phyloP scores from a whole-genome alignment of 1,140 invertebrate species.

The Zophobas atratus region DNA sequence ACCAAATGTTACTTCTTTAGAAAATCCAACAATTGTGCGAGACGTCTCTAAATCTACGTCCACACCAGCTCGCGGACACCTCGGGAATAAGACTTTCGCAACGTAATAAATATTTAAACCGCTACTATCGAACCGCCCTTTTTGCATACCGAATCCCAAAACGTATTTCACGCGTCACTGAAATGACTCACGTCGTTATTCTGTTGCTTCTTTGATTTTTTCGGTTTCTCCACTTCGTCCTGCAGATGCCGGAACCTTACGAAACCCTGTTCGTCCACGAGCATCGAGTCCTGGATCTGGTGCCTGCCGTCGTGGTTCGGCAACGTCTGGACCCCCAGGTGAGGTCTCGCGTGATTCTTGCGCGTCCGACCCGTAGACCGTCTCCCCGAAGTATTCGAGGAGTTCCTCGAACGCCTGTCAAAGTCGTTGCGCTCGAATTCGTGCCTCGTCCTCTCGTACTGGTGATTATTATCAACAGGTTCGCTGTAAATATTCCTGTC shows the following conservation, averaged over 20 bases:
- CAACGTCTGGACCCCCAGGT: slow-evolving; percentile 65
- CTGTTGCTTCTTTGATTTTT: slow-evolving; percentile 55
- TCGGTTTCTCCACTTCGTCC: slow-evolving; percentile 58
- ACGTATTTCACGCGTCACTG: slow-evolving; percentile 63
- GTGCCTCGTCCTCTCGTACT: slow-evolving; percentile 68
- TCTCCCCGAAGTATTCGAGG: slow-evolving; percentile 64
- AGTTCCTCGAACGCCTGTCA: slow-evolving; percentile 67
- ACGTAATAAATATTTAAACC: slow-evolving; percentile 1
- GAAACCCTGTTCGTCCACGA: slow-evolving; percentile 89
- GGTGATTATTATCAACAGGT: slow-evolving; percentile 61
- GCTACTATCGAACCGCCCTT: background rate
- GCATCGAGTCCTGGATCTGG: slow-evolving; percentile 71
- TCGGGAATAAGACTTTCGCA: background rate
- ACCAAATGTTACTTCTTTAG: slow-evolving; percentile 1
- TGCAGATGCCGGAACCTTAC: slow-evolving; percentile 79
- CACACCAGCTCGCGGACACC: background rate
- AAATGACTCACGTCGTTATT: slow-evolving; percentile 62
- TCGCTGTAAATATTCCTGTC: slow-evolving; percentile 65
- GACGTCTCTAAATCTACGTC: background rate
- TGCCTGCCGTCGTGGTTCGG: slow-evolving; percentile 64
- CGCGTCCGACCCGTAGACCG: slow-evolving; percentile 62
- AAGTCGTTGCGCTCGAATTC: slow-evolving; percentile 71
- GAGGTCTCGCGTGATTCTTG: slow-evolving; percentile 61
- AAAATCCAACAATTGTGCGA: slow-evolving; percentile 2
- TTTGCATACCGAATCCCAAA: slow-evolving; percentile 3